Percentiles rank a stretch among this genome's conserved stretches.
phyloP scores from a whole-genome alignment of 1,140 invertebrate genomes.

The Sitobion miscanthi region DNA sequence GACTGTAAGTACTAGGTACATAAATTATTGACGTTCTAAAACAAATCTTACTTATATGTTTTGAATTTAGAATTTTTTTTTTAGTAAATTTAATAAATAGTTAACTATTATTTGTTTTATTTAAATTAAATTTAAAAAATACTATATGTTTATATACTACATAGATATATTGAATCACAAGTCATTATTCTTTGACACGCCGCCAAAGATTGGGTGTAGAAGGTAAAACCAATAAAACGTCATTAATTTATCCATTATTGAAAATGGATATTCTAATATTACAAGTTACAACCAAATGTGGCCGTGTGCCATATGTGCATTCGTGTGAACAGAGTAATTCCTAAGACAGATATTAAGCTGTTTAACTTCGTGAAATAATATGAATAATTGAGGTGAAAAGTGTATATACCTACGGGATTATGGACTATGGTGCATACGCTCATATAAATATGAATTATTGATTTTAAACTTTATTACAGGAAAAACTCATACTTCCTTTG shows the following conservation, averaged over 20 bases:
- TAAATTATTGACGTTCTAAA: conserved; percentile 19
- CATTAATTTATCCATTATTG: not conserved
- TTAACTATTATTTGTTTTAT: not conserved
- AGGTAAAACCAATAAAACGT: not conserved
- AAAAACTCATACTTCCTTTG: not conserved
- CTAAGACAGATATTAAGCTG: not conserved
- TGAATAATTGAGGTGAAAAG: not conserved
- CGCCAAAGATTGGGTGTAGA: not conserved
- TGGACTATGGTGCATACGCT: too few relatives aligned
- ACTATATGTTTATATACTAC: not conserved
- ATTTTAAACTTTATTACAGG: not conserved
- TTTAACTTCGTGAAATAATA: not conserved
- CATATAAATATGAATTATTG: not conserved
- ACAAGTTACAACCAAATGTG: not conserved
- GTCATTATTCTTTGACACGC: not conserved
- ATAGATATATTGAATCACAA: not conserved
- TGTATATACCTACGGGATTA: not conserved
- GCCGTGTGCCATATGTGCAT: not conserved
- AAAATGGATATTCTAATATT: conserved; percentile 13
- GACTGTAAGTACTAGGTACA: not conserved
- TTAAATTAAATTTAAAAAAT: not conserved
- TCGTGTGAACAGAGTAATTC: not conserved
- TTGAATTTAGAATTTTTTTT: not conserved
- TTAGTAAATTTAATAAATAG: not conserved
- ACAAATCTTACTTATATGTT: not conserved